A percentile compares a stretch with the other conserved stretches of the same genome.
Conservation (phyloP, 2,797 vertebrate species). For the Schizothorax lantsangensis region DNA sequence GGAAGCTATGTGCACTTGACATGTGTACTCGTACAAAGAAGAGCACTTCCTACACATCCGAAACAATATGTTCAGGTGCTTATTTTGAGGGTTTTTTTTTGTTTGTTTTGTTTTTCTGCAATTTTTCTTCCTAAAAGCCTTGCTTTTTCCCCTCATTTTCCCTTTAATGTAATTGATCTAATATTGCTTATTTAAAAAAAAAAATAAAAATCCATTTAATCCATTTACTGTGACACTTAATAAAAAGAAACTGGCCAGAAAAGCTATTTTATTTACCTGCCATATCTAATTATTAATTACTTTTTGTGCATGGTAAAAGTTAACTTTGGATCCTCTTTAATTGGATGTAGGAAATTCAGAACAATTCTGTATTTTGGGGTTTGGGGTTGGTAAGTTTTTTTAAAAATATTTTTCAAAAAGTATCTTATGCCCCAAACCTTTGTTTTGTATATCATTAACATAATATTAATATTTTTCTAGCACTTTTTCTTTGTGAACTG, state of each 20-base stretch:
- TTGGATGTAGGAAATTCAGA: background rate
- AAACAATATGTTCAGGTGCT: background rate
- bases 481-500: background rate
- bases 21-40: slow-evolving; percentile 16
- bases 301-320: background rate
- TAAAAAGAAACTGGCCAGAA: background rate
- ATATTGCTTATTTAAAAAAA: background rate
- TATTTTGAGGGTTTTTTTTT: slow-evolving; percentile 39
- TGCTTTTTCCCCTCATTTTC: background rate
- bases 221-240: background rate
- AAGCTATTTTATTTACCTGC: background rate
- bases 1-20: background rate
- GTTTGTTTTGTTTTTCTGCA: background rate
- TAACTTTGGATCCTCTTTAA: no score
- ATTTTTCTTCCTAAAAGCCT: background rate
- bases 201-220: background rate
- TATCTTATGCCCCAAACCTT: background rate
- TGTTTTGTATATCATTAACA: background rate
- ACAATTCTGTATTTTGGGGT: background rate
- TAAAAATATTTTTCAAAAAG: background rate
- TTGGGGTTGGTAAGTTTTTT: background rate
- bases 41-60: background rate
- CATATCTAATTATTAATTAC: background rate
- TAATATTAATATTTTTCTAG: background rate
- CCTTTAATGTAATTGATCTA: background rate